These are phyloP conservation scores for Geothlypis trichas DNA, from an alignment of 2,113 vertebrate species.

Conservation along the genomic window DNA sequence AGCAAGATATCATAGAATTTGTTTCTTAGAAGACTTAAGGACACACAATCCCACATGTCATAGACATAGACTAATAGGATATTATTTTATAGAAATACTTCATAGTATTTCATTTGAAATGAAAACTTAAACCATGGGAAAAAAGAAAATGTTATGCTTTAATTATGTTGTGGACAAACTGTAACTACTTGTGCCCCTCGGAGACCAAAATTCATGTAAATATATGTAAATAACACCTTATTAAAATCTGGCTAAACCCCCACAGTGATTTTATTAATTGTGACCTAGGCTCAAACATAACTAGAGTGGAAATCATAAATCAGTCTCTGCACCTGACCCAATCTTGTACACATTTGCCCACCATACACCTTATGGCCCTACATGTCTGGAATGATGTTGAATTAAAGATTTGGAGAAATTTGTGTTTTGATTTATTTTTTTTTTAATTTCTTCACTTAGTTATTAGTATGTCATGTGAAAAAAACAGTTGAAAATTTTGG, in stretches of 20 bases:
- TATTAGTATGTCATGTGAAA: background rate
- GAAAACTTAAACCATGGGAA: rapidly evolving
- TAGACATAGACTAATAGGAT: background rate
- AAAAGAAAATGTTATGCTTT: rapidly evolving
- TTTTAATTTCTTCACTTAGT: background rate
- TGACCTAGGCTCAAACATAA: background rate
- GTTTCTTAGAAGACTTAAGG: background rate
- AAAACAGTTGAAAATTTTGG: background rate
- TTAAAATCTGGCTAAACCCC: background rate
- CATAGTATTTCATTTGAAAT: background rate
- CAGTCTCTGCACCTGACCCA: background rate
- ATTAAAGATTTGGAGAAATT: background rate
- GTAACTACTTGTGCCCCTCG: background rate
- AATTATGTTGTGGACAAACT: background rate
- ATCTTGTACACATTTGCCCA: background rate
- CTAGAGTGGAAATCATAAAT: background rate
- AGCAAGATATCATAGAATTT: background rate
- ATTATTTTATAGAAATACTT: background rate
- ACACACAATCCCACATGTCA: background rate
- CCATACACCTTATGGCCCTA: background rate
- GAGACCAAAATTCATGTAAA: background rate
- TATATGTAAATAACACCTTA: background rate
- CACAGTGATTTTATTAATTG: background rate
- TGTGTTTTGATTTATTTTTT: background rate
- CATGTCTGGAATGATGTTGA: background rate